Conservation (phyloP, 2,113 vertebrate genomes). For the Anser brachyrhynchus region DNA sequence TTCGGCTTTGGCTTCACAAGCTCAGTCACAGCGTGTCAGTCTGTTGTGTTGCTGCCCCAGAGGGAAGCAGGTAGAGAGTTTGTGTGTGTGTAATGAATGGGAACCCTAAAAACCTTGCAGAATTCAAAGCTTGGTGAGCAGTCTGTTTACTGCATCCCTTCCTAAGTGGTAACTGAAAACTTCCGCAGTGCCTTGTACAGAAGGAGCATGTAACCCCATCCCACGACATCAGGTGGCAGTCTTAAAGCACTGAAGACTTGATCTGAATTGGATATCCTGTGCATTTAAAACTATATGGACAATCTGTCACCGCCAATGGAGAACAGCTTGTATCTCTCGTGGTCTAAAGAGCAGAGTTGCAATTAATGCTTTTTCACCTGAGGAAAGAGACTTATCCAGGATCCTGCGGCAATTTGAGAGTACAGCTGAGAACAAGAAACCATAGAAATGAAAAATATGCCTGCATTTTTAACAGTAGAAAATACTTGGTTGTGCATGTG, state of each 20-base stretch:
- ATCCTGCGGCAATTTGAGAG: not conserved
- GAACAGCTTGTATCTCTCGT: not conserved
- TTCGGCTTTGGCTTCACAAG: not conserved
- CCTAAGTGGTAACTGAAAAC: accelerated
- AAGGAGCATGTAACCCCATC: not conserved
- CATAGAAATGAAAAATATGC: accelerated
- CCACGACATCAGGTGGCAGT: conserved; percentile 52
- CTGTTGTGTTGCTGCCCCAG: not conserved
- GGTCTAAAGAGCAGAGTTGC: not conserved
- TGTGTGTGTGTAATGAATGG: too few species aligned
- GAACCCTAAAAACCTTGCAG: not conserved
- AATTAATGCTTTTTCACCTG: not conserved
- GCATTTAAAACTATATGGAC: accelerated
- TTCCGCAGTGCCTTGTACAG: accelerated
- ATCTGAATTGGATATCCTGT: accelerated
- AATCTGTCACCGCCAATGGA: accelerated
- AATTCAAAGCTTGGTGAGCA: not conserved
- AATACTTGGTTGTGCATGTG: not conserved
- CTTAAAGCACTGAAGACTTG: not conserved
- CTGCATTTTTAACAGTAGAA: not conserved
- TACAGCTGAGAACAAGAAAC: not conserved
- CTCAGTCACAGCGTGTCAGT: accelerated
- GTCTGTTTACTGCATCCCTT: accelerated
- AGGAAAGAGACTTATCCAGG: not conserved
- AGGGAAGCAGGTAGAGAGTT: not conserved